Base-by-base conservation (phyloP, 2,113 vertebrate species). In the Tor tambroides region DNA sequence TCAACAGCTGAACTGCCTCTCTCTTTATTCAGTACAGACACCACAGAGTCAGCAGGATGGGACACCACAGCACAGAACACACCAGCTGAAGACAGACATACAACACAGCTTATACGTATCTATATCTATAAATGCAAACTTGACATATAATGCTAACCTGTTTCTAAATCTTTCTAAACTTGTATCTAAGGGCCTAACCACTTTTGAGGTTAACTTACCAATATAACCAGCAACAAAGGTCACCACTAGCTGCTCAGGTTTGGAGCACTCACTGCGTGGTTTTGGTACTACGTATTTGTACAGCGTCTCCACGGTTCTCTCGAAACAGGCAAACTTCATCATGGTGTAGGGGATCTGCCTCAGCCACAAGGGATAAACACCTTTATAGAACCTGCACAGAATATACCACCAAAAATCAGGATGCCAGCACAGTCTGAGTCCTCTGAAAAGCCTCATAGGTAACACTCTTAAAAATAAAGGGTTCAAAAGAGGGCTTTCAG, bases 291-390 rank as follows among this genome's bases (percentile, higher is more conserved):
- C 96, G 0, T 96, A 94, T 89, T 97, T 99, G 92, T 99, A 99
- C 51, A 99, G 94, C 65, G 95, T 59, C 95, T 99, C 98, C 88
- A 99, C 97, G 0, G 97, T 99, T 61, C 97, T 96, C 92, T 99
- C 97, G 82, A 99, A 99, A 95, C 97, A 99, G 89, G 98, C 95
- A 15, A 99, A 99, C 92, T 99, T 99, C 97, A 99, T 99, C 98
- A 99, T 99, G 88, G 98, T 99, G 92, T 99, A 99, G 10, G 98
- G 98, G 89, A 99, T 99, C 94, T 99, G 98, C 78, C 98, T 97
- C 97, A 99, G 98, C 98, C 98, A 99, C 3, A 99, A 94, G 0
- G 97, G 98, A n/a, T 94, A 96, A 92, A 99, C 96, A 4, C 98
- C 98, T 91, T 99, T 99, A 90, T 99, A 99, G 94, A 99, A 99